A percentile compares a stretch with the other conserved stretches of the same genome.
Conservation (phyloP, 37 sponge, comb jelly and placozoan species). For the Dysidea cf. avara region DNA sequence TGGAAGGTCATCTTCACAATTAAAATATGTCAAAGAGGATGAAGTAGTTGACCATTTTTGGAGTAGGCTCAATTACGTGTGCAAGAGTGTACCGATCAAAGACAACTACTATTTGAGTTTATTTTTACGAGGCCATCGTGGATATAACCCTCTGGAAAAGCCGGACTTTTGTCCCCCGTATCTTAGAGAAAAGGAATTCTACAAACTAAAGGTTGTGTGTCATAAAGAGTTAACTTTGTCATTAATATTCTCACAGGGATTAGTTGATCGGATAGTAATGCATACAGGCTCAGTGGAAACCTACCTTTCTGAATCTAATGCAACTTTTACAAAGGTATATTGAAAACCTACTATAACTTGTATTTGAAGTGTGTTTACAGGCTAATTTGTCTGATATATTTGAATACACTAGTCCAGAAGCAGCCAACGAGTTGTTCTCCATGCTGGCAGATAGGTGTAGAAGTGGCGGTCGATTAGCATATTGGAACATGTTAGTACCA, state of each 20-base stretch:
- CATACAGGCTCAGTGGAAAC: constrained; percentile 22
- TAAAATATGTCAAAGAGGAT: constrained; percentile 37
- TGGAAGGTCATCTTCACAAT: constrained; percentile 31
- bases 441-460: constrained; percentile 9
- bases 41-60: constrained; percentile 9
- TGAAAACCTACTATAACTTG: no score
- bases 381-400: constrained; percentile 56
- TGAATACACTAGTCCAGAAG: constrained; percentile 61
- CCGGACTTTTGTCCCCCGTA: constrained; percentile 34
- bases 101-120: constrained; percentile 67
- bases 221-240: not conserved
- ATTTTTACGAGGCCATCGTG: constrained; percentile 24
- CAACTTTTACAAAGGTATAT: constrained; percentile 11
- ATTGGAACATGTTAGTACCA: constrained; percentile 47
- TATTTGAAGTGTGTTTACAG: constrained; percentile 7
- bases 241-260: not conserved
- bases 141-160: constrained; percentile 19
- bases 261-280: constrained; percentile 42
- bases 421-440: constrained; percentile 6
- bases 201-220: constrained; percentile 37
- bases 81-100: constrained; percentile 18
- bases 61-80: constrained; percentile 19
- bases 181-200: constrained; percentile 29
- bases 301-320: constrained; percentile 7
- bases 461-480: constrained; percentile 53